Percentiles rank a stretch among this genome's conserved stretches.
Conservation (phyloP, 2,113 vertebrate species). For the Hemibagrus wyckioides region DNA sequence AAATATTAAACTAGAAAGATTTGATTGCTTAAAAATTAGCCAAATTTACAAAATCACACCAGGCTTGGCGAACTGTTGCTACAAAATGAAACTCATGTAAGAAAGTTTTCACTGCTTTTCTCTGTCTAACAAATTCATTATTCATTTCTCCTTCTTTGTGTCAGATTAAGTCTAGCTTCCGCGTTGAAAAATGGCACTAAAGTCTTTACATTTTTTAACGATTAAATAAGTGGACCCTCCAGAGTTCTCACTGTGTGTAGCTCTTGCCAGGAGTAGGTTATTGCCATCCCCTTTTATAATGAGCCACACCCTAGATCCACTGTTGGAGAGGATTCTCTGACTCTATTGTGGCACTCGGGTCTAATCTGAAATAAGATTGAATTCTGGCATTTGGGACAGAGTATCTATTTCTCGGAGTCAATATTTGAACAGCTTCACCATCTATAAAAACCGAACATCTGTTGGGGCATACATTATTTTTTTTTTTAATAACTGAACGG, state of each 20-base stretch:
- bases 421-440: conserved; percentile 89
- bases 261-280: not conserved
- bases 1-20: not conserved
- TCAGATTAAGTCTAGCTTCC: not conserved
- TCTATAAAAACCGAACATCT: conserved; percentile 99
- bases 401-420: conserved; percentile 85
- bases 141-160: not conserved
- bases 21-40: too few relatives aligned
- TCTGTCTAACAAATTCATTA: not conserved
- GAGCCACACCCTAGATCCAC: not conserved
- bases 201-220: not conserved
- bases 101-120: not conserved
- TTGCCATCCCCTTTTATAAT: not conserved
- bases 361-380: conserved; percentile 2
- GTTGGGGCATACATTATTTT: conserved; percentile 97
- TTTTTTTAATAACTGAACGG: conserved; percentile 97
- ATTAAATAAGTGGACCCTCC: not conserved
- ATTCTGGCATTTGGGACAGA: conserved; percentile 70
- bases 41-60: not conserved
- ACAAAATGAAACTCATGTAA: not conserved
- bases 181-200: not conserved
- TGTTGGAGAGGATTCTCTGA: not conserved
- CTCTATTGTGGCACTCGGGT: not conserved
- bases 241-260: not conserved
- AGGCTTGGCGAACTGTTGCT: not conserved